A percentile compares a stretch with the other conserved stretches of the same genome.
phyloP scores from a whole-genome alignment of 1,140 invertebrate species.

The Battus philenor region DNA sequence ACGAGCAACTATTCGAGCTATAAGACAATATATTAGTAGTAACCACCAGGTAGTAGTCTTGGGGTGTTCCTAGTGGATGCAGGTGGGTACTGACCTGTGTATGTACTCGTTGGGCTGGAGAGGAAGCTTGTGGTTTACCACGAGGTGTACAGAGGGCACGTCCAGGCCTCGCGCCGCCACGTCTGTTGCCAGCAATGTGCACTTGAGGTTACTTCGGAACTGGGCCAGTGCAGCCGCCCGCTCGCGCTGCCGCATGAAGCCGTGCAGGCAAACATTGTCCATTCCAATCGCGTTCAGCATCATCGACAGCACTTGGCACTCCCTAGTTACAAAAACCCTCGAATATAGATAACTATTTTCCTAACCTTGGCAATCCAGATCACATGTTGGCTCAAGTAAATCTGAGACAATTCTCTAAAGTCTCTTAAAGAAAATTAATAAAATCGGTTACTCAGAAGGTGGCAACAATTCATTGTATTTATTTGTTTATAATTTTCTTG shows the following conservation, averaged over 20 bases:
- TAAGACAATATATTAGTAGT: too few relatives aligned
- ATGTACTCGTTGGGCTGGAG: slow-evolving; percentile 95
- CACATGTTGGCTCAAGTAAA: too few relatives aligned
- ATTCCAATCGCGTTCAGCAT: slow-evolving; percentile 91
- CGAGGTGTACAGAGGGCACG: slow-evolving; percentile 92
- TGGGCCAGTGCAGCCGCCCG: slow-evolving; percentile 85
- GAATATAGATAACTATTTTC: slow-evolving; percentile 28
- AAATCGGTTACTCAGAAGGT: too few relatives aligned
- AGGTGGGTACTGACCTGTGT: slow-evolving; percentile 84
- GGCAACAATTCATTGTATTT: too few relatives aligned
- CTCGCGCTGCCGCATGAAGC: slow-evolving; percentile 89
- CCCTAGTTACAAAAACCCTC: too few relatives aligned
- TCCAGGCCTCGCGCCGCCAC: slow-evolving; percentile 95
- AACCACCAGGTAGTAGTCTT: too few relatives aligned
- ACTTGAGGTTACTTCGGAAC: slow-evolving; percentile 90
- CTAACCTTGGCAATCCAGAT: too few relatives aligned
- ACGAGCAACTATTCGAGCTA: too few relatives aligned
- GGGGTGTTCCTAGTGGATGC: too few relatives aligned
- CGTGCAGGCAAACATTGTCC: slow-evolving; percentile 90
- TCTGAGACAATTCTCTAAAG: too few relatives aligned
- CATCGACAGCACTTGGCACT: slow-evolving; percentile 91
- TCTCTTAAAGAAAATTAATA: too few relatives aligned
- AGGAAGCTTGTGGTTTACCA: slow-evolving; percentile 96
- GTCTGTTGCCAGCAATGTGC: slow-evolving; percentile 96
- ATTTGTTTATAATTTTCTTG: too few relatives aligned